Evolutionary conservation across 2,888 invertebrate species (phyloP).

Genomic region (Embidobia sp.): DNA sequence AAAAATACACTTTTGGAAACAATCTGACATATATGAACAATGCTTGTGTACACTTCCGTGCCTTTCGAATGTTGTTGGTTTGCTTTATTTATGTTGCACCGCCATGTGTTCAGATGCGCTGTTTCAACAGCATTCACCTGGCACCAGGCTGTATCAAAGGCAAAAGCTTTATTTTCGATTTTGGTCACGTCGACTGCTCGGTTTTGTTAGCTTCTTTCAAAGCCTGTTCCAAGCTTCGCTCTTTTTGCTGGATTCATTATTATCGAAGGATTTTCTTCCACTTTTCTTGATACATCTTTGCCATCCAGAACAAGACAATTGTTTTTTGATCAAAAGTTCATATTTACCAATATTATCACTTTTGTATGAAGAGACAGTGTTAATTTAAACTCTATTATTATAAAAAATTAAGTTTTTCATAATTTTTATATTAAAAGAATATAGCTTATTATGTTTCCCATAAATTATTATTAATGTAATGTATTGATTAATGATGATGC

Average conservation of each 20-base stretch:
- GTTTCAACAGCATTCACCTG: constrained; percentile 29
- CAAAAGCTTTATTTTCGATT: constrained; percentile 61
- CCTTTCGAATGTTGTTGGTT: constrained; percentile 24
- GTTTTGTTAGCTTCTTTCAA: constrained; percentile 49
- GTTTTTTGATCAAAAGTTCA: too few relatives aligned
- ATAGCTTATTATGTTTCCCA: too few relatives aligned
- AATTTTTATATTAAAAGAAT: too few relatives aligned
- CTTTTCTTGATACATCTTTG: constrained; percentile 20
- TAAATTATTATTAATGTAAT: too few relatives aligned
- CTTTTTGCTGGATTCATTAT: constrained; percentile 47
- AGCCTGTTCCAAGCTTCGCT: constrained; percentile 28
- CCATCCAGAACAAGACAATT: constrained; percentile 1
- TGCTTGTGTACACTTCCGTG: constrained; percentile 11
- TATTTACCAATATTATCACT: too few relatives aligned
- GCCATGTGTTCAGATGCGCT: constrained; percentile 32
- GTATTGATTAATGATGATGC: too few relatives aligned
- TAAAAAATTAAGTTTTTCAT: too few relatives aligned
- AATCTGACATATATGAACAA: too few relatives aligned
- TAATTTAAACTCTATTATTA: too few relatives aligned
- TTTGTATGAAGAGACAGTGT: too few relatives aligned
- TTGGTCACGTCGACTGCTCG: constrained; percentile 59
- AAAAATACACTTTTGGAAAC: too few relatives aligned
- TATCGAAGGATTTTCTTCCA: constrained; percentile 36
- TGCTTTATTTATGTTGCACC: constrained; percentile 24
- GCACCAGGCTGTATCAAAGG: constrained; percentile 25